Percentiles rank a stretch among this genome's conserved stretches.
These are phyloP conservation scores for Pycnomerus fuliginosus DNA, from an alignment of 2,888 invertebrate species.

Conservation along the genomic window DNA sequence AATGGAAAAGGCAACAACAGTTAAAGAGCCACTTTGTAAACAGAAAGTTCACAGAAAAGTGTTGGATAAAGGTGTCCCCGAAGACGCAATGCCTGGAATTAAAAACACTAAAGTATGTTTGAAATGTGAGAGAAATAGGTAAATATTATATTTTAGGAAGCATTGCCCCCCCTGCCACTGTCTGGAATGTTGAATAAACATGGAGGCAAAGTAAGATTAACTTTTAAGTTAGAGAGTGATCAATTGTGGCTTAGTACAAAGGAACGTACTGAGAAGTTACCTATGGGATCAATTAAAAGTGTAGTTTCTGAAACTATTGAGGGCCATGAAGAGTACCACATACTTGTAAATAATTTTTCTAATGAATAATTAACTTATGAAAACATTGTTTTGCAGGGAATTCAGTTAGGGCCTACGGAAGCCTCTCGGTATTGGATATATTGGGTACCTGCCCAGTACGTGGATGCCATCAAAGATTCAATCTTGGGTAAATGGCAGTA, in stretches of 20 bases:
- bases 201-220: slow-evolving; percentile 85
- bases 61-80: slow-evolving; percentile 85
- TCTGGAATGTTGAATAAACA: slow-evolving; percentile 89
- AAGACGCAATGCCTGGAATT: slow-evolving; percentile 85
- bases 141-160: slow-evolving; percentile 70
- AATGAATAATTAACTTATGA: slow-evolving; percentile 1
- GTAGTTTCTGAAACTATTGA: slow-evolving; percentile 80
- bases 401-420: slow-evolving; percentile 89
- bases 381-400: slow-evolving; percentile 59
- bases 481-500: slow-evolving; percentile 85
- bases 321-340: slow-evolving; percentile 87
- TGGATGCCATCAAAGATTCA: slow-evolving; percentile 88
- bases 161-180: slow-evolving; percentile 76
- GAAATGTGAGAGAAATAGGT: too few relatives aligned
- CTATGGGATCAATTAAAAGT: slow-evolving; percentile 86
- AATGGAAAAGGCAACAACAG: slow-evolving; percentile 63
- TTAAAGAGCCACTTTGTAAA: slow-evolving; percentile 71
- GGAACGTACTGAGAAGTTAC: slow-evolving; percentile 88
- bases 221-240: slow-evolving; percentile 88
- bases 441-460: slow-evolving; percentile 91
- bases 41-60: slow-evolving; percentile 84
- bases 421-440: slow-evolving; percentile 91
- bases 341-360: slow-evolving; percentile 65
- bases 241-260: slow-evolving; percentile 92
- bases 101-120: slow-evolving; percentile 68